Percentiles rank a stretch among this genome's conserved stretches.
Evolutionary conservation across 2,113 vertebrate species (phyloP).

Genomic region (Penelope pileata): DNA sequence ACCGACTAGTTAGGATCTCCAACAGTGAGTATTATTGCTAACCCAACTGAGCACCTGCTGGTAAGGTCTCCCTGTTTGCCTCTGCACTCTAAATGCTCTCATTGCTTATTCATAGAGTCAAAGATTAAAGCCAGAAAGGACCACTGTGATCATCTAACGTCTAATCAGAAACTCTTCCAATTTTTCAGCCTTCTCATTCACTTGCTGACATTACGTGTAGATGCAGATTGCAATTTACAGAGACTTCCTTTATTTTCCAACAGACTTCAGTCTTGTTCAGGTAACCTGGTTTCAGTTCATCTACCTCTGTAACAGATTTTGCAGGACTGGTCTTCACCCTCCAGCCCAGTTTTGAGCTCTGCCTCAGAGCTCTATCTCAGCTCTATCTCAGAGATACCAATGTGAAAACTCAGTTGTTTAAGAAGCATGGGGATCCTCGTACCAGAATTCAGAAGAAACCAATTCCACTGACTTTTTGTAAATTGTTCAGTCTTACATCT

Average conservation of each 20-base stretch:
- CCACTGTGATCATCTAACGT: slow-evolving; percentile 42
- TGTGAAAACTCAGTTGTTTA: neutral
- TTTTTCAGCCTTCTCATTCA: neutral
- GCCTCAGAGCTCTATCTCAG: fast-evolving
- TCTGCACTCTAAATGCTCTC: slow-evolving; percentile 54
- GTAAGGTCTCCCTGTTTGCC: slow-evolving; percentile 25
- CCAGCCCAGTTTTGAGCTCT: neutral
- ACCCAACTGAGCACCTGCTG: slow-evolving; percentile 54
- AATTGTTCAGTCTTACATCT: neutral
- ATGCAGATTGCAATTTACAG: neutral
- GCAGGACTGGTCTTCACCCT: neutral
- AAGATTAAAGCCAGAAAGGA: slow-evolving; percentile 55
- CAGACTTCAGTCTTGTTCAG: neutral
- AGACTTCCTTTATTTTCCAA: neutral
- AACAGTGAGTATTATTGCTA: slow-evolving; percentile 55
- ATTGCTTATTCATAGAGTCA: slow-evolving; percentile 66
- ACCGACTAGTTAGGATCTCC: slow-evolving; percentile 40
- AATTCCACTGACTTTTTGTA: neutral
- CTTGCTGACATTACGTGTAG: neutral
- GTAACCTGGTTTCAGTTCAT: neutral
- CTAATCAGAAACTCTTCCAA: slow-evolving; percentile 35
- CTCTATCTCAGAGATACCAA: neutral
- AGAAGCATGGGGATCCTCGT: neutral
- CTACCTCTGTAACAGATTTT: neutral
- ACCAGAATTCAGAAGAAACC: neutral